Evolutionary conservation across 2,888 invertebrate species (phyloP).

Genomic region (Pogonocherus hispidulus): DNA sequence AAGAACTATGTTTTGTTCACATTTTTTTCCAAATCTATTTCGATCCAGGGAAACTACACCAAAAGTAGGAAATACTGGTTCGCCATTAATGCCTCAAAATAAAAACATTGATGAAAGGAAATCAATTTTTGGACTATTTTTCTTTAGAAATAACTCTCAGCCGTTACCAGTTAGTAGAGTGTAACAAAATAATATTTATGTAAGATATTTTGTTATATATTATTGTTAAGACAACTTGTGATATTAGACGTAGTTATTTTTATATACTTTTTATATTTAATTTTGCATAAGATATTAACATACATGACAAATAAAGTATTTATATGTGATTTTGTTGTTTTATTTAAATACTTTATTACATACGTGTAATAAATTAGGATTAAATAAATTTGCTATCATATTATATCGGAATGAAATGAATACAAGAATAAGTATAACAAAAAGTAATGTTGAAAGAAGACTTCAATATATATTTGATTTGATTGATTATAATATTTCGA

Average conservation of each 20-base stretch:
- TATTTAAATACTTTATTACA: not conserved
- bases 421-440: no score
- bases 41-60: conserved; percentile 28
- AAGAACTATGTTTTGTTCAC: conserved; percentile 27
- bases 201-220: conserved; percentile 29
- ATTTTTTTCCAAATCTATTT: conserved; percentile 41
- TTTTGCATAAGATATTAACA: not conserved
- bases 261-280: conserved; percentile 29
- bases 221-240: conserved; percentile 17
- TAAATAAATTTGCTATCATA: no score
- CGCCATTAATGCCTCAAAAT: conserved; percentile 26
- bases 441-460: no score
- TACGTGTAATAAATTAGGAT: no score
- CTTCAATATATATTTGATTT: no score
- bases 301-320: conserved; percentile 14
- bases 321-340: conserved; percentile 11
- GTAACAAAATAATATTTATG: conserved; percentile 20
- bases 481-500: no score
- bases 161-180: conserved; percentile 47
- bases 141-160: conserved; percentile 43
- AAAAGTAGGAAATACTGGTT: conserved; percentile 16
- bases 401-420: no score
- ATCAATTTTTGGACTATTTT: conserved; percentile 47
- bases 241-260: conserved; percentile 28
- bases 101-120: conserved; percentile 42